Evolutionary conservation across 2,888 invertebrate species (phyloP), one percentile per base, ranked within the genome.

Genomic region (Epistrophe eligans): DNA sequence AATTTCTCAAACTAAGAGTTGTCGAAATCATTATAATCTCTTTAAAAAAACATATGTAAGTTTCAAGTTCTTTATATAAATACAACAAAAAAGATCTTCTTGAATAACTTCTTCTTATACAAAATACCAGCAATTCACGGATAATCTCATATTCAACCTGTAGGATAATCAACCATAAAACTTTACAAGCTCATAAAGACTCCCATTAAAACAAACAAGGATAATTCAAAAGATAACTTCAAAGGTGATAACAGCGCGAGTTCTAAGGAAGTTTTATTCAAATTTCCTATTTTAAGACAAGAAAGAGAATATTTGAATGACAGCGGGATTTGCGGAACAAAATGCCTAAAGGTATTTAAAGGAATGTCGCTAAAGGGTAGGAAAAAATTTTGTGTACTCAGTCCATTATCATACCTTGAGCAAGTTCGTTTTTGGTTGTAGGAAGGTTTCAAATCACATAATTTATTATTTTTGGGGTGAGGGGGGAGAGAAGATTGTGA

Each of bases 141-240:
- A 45, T 55, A 77, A 77, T 81, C 72, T 58, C 72, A 74, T 64
- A 67, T 57, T 40, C 87, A 87, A 83, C 85, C 82, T 85, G 77
- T 67, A 72, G 77, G 67, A 82, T 72, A 83, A 87, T 83, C 83
- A 87, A 58, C 82, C 74, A 74, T 83, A 79, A 83, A 83, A 87
- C 50, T 87, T 87, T 83, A 72, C 79, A 79, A 76, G 79, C 87
- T 57, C 83, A 76, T 87, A 87, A 87, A 87, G 83, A 79, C 76
- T 58, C 11, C 79, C 83, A 87, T 87, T 87, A 87, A 87, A 87
- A 79, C 76, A 87, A 87, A 87, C 83, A 87, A 87, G 71, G 76
- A 45, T 83, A 87, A 83, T 83, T 76, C 48, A 9, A 38, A 60
- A 77, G 71, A 83, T 76, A 83, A 83, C 87, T 83, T 87, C 83